Evolutionary conservation across 2,888 invertebrate genomes (phyloP), one percentile per base, ranked within the genome.

Genomic region (Drosophila siamana): DNA sequence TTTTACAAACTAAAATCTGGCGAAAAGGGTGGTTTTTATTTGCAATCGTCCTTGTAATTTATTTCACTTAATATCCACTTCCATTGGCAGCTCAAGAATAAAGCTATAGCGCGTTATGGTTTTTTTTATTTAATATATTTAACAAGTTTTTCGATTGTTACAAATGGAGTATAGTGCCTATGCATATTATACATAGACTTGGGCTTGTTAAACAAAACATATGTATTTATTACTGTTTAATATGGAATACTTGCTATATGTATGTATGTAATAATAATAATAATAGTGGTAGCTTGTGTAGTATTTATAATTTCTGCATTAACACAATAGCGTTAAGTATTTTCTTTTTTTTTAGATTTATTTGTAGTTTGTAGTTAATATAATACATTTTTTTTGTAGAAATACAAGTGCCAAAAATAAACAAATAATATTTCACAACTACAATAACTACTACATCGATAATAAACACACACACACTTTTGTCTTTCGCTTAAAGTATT

Each of bases 191-290:
- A 28, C 28, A 11, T 9, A 33, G n/a, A 33, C 33, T 11, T n/a
- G 48, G 50, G 62, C 63, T 67, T 40, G 67, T 81, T 71, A 69
- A 85, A 85, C 76, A 87, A 83, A 85, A 77, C 79, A 69, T 52
- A 68, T 74, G 67, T 74, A 62, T 88, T 86, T 86, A 80, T 79
- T 85, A 68, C 43, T 69, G 24, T 80, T 74, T 69, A 69, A 87
- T 87, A 84, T 82, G 82, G 85, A 82, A 82, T 82, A 82, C 61
- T 75, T 75, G 54, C 79, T 82, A 80, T 74, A 69, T n/a, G 85
- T 85, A 73, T 62, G 69, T 79, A 74, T 62, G 67, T 79, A 74
- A 62, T 80, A 80, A 74, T 80, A 68, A 64, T 81, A 33, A n/a
- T 33, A 33, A 33, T 33, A 6, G n/a, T 19, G 3, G 66, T 63